phyloP scores from a whole-genome alignment of 2,113 vertebrate species.

The Platichthys flesus region DNA sequence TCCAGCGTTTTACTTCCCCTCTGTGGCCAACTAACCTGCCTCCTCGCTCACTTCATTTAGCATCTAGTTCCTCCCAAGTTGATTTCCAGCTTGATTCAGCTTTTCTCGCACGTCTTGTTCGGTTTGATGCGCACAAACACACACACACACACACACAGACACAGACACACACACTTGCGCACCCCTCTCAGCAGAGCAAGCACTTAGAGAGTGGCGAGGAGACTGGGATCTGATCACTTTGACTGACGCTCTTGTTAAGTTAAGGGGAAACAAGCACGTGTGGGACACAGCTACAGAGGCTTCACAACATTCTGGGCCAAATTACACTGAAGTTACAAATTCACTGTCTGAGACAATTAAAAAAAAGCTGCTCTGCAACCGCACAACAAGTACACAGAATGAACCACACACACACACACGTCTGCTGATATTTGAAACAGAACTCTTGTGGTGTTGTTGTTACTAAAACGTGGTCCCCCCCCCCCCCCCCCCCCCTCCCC shows the following conservation, averaged over 20 bases:
- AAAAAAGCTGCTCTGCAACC: too few relatives aligned
- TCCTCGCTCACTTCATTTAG: slow-evolving; percentile 36
- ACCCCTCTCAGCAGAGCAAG: background rate
- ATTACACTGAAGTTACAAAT: background rate
- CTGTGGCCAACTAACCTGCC: slow-evolving; percentile 39
- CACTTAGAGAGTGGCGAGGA: too few relatives aligned
- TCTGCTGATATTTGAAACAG: too few relatives aligned
- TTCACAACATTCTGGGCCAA: background rate
- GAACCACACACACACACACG: too few relatives aligned
- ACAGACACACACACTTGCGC: background rate
- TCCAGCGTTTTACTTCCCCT: slow-evolving; percentile 20
- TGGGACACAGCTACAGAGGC: too few relatives aligned
- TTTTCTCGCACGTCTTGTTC: slow-evolving; percentile 19
- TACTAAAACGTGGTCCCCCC: too few relatives aligned
- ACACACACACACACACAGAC: background rate
- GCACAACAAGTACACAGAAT: too few relatives aligned
- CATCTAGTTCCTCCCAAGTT: slow-evolving; percentile 29
- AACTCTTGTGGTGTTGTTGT: too few relatives aligned
- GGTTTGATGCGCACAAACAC: background rate
- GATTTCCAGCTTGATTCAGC: slow-evolving; percentile 39
- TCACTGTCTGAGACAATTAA: background rate
- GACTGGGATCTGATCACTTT: slow-evolving; percentile 17
- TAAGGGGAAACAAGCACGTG: too few relatives aligned
- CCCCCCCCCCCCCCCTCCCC: too few relatives aligned
- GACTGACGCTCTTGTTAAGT: slow-evolving; percentile 25